phyloP scores from a whole-genome alignment of 2,113 vertebrate genomes.

The Anseranas semipalmata region DNA sequence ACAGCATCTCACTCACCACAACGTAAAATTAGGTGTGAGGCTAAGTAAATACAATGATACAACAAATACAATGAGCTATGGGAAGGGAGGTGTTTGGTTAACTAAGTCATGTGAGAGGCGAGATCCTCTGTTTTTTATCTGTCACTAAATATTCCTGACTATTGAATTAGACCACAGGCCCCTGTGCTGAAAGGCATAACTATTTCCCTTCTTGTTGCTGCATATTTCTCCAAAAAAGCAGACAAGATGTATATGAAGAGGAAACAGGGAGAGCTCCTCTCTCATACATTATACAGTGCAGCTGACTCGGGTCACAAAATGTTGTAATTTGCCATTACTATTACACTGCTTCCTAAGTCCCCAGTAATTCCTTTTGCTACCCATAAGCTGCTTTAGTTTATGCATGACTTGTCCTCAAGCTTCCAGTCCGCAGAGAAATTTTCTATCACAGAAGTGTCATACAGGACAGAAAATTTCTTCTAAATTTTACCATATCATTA shows the following conservation, averaged over 20 bases:
- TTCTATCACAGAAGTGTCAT: background rate
- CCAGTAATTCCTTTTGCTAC: background rate
- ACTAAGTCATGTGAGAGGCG: background rate
- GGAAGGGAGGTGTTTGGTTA: background rate
- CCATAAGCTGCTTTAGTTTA: background rate
- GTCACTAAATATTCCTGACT: background rate
- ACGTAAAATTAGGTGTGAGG: background rate
- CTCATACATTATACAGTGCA: background rate
- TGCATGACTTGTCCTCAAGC: background rate
- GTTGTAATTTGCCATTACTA: background rate
- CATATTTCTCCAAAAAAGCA: background rate
- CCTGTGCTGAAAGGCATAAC: background rate
- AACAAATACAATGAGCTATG: background rate
- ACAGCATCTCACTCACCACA: background rate
- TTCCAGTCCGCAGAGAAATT: background rate
- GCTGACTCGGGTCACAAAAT: background rate
- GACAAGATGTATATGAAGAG: background rate
- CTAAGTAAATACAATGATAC: background rate
- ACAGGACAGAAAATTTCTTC: background rate
- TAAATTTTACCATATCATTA: background rate
- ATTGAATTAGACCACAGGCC: background rate
- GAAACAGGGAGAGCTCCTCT: background rate
- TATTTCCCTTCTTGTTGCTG: background rate
- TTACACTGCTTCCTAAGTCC: background rate
- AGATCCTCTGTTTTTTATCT: background rate